phyloP scores from a whole-genome alignment of 2,113 vertebrate species.

The Erythrocebus patas region DNA sequence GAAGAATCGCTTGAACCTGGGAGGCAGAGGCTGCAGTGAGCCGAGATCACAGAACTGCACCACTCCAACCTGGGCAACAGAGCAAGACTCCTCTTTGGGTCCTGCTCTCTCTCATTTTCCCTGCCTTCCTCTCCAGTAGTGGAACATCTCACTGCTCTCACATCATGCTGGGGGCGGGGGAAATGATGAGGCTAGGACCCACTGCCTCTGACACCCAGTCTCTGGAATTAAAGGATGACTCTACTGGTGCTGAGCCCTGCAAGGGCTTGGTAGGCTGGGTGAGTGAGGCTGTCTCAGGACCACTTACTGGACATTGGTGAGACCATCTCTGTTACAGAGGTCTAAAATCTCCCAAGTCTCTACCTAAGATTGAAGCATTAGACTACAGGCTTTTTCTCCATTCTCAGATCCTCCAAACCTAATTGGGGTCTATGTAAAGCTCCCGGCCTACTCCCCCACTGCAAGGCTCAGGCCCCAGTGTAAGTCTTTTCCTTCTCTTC shows the following conservation, averaged over 20 bases:
- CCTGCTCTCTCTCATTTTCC: background rate
- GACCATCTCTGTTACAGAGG: background rate
- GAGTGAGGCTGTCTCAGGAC: background rate
- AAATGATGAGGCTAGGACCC: background rate
- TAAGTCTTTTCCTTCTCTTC: background rate
- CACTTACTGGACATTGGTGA: too few relatives aligned
- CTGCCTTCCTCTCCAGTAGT: background rate
- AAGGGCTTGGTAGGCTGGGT: rapidly evolving
- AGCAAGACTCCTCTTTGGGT: rapidly evolving
- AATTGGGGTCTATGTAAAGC: too few relatives aligned
- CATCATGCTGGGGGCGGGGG: too few relatives aligned
- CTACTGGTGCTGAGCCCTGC: rapidly evolving
- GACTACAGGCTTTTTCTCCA: background rate
- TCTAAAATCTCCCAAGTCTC: rapidly evolving
- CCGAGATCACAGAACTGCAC: too few relatives aligned
- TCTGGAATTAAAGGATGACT: background rate
- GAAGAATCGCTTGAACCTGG: too few relatives aligned
- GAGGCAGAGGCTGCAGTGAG: too few relatives aligned
- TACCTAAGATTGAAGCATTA: background rate
- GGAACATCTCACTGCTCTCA: background rate
- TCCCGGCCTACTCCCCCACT: too few relatives aligned
- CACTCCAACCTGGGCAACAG: too few relatives aligned
- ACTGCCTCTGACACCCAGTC: background rate
- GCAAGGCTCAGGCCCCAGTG: background rate
- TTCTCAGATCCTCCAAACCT: background rate